Conservation (phyloP, 2,113 vertebrate genomes). For the Cebidichthys violaceus region DNA sequence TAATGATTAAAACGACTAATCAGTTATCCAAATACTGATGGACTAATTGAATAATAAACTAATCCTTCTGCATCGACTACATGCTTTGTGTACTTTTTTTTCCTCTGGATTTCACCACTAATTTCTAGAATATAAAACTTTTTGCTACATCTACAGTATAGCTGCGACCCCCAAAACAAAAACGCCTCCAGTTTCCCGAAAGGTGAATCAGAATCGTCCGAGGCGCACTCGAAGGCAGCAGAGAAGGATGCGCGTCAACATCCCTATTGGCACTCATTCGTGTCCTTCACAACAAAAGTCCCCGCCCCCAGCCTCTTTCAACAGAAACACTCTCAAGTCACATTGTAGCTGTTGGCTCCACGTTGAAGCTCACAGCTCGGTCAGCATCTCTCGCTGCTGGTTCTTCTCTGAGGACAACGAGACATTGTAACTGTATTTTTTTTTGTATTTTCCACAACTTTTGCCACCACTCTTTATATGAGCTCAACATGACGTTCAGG, state of each 20-base stretch:
- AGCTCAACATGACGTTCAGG: constrained; percentile 82
- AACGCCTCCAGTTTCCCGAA: not conserved
- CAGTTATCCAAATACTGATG: not conserved
- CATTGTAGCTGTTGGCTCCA: constrained; percentile 16
- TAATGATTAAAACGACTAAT: not conserved
- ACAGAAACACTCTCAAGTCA: constrained; percentile 6
- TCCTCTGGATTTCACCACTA: not conserved
- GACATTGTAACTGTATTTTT: not conserved
- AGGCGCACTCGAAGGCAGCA: constrained; percentile 17
- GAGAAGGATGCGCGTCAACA: constrained; percentile 24
- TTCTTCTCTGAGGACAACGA: not conserved
- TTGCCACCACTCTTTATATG: not conserved
- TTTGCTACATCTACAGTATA: not conserved
- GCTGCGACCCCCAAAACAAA: not conserved
- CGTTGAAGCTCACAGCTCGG: constrained; percentile 35
- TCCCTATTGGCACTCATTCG: constrained; percentile 30
- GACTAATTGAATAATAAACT: not conserved
- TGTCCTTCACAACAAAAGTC: constrained; percentile 31
- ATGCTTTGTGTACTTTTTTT: not conserved
- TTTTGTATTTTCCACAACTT: not conserved
- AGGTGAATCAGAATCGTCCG: not conserved
- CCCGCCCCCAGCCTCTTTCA: constrained; percentile 53
- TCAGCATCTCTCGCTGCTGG: constrained; percentile 27
- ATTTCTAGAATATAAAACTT: not conserved
- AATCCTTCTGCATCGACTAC: not conserved